Percentiles rank a stretch among this genome's conserved stretches.
These are phyloP conservation scores for Hemicrepidius hirtus DNA, from an alignment of 2,888 invertebrate genomes.

Conservation along the genomic window DNA sequence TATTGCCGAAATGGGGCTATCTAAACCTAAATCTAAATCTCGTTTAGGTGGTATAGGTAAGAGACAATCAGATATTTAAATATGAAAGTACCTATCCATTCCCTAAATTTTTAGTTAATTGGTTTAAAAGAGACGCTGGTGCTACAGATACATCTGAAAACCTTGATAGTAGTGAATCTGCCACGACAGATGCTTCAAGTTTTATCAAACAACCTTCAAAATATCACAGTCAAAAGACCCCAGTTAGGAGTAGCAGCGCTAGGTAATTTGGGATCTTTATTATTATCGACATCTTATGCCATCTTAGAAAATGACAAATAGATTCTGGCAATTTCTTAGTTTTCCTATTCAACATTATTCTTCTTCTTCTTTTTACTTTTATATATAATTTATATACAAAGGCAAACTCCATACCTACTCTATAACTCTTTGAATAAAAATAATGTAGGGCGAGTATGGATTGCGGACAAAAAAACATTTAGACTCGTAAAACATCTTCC, in stretches of 20 bases:
- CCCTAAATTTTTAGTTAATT: slow-evolving; percentile 75
- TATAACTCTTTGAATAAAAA: too few species aligned
- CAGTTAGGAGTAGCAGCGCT: slow-evolving; percentile 61
- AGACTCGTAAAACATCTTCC: too few species aligned
- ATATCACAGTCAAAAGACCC: slow-evolving; percentile 69
- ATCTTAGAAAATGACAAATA: too few species aligned
- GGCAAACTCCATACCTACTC: too few species aligned
- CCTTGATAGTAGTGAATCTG: slow-evolving; percentile 75
- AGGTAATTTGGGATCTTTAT: slow-evolving; percentile 48
- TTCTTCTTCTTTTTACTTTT: too few species aligned
- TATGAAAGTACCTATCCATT: too few species aligned
- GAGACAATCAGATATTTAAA: not conserved
- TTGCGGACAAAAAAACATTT: too few species aligned
- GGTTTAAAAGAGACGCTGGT: slow-evolving; percentile 75
- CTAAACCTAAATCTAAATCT: slow-evolving; percentile 75
- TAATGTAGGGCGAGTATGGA: too few species aligned
- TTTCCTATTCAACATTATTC: too few species aligned
- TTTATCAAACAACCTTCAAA: slow-evolving; percentile 72
- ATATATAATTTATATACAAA: too few species aligned
- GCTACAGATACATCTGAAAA: slow-evolving; percentile 72
- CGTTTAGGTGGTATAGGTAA: slow-evolving; percentile 84
- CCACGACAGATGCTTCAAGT: slow-evolving; percentile 73
- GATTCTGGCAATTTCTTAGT: too few species aligned
- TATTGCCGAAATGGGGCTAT: slow-evolving; percentile 72
- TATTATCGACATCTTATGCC: too few species aligned